A percentile compares a stretch with the other conserved stretches of the same genome.
phyloP scores from a whole-genome alignment of 2,797 vertebrate species.

The Erithacus rubecula region DNA sequence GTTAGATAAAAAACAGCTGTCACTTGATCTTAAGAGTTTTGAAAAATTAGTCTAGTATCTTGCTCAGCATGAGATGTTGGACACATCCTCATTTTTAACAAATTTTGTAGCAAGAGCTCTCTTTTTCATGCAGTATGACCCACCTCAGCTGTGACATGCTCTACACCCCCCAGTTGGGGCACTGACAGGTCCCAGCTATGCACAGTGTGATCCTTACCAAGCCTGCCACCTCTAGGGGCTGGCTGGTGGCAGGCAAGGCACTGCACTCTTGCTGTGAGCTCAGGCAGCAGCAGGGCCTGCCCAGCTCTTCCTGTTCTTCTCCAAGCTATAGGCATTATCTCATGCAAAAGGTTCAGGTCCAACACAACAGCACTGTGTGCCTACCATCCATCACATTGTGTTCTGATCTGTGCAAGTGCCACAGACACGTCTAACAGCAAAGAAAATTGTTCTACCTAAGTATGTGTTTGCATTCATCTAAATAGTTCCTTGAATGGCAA shows the following conservation, averaged over 20 bases:
- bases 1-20: background rate
- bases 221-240: rapidly evolving
- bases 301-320: background rate
- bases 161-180: rapidly evolving
- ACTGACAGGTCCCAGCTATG: background rate
- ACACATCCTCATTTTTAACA: background rate
- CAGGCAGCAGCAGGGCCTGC: background rate
- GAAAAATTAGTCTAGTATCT: background rate
- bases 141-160: background rate
- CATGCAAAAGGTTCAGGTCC: background rate
- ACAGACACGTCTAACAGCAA: background rate
- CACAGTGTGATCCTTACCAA: rapidly evolving
- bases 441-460: background rate
- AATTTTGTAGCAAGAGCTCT: background rate
- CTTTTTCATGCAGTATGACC: background rate
- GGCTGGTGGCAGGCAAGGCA: background rate
- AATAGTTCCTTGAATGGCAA: background rate
- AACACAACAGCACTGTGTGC: rapidly evolving
- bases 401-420: background rate
- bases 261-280: background rate
- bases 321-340: background rate
- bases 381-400: rapidly evolving
- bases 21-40: background rate
- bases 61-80: background rate
- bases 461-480: background rate